Percentiles rank a stretch among this genome's conserved stretches.
These are phyloP conservation scores for Chelonus formosanus DNA, from an alignment of 2,888 invertebrate genomes.

Conservation along the genomic window DNA sequence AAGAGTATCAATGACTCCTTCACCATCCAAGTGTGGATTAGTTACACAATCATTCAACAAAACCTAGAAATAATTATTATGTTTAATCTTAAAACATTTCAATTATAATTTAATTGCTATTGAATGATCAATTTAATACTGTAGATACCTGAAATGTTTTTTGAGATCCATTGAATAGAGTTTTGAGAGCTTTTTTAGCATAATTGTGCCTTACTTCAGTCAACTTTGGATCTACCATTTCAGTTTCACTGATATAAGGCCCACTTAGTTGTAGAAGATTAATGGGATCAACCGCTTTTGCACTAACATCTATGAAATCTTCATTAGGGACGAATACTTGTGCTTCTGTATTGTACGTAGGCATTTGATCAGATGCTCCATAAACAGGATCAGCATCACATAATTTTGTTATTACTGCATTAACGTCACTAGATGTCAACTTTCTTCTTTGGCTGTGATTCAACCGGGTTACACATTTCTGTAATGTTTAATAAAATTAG, in stretches of 20 bases:
- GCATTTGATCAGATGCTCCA: conserved; percentile 56
- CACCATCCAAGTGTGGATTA: conserved; percentile 57
- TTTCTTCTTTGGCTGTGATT: conserved; percentile 59
- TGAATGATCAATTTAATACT: conserved; percentile 14
- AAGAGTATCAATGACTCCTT: conserved; percentile 60
- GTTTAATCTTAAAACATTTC: too few relatives aligned
- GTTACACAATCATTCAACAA: conserved; percentile 60
- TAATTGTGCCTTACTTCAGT: conserved; percentile 59
- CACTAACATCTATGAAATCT: conserved; percentile 52
- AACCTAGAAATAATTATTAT: conserved; percentile 44
- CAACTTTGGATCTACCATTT: conserved; percentile 55
- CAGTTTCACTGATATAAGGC: conserved; percentile 60
- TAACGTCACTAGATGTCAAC: conserved; percentile 57
- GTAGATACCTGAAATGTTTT: conserved; percentile 60
- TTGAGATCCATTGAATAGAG: conserved; percentile 61
- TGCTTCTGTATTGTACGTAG: conserved; percentile 59
- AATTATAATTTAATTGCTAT: background rate
- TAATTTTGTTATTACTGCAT: conserved; percentile 59
- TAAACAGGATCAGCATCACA: conserved; percentile 60
- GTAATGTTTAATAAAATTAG: conserved; percentile 19
- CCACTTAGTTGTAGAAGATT: conserved; percentile 53
- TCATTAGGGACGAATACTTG: conserved; percentile 60
- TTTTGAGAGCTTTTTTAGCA: conserved; percentile 60
- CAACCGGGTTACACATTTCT: conserved; percentile 63
- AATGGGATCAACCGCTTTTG: conserved; percentile 53